Evolutionary conservation across 2,888 invertebrate genomes (phyloP).

Genomic region (Rhagophthalmus giganteus): DNA sequence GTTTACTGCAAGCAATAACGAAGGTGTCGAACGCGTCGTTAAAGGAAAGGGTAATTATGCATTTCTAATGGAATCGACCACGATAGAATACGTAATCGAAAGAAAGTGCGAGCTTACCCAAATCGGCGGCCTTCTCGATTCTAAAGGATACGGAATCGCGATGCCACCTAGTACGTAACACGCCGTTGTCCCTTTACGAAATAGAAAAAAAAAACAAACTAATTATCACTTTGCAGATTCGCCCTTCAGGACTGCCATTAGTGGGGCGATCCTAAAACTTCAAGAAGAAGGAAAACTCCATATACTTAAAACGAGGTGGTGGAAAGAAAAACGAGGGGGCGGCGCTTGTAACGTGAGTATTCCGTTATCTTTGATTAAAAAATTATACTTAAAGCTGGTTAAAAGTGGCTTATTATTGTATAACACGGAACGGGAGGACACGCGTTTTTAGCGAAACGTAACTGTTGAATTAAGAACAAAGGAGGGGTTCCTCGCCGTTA

Average conservation of each 20-base stretch:
- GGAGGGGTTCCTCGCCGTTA: too few relatives aligned
- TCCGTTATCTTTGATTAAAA: not conserved
- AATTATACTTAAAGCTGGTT: too few relatives aligned
- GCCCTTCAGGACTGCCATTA: conserved; percentile 90
- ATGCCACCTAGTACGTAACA: conserved; percentile 82
- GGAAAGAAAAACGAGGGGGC: conserved; percentile 92
- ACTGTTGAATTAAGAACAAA: too few relatives aligned
- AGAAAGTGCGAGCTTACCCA: conserved; percentile 88
- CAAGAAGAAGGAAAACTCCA: conserved; percentile 95
- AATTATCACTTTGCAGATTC: conserved; percentile 66
- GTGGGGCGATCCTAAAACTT: conserved; percentile 89
- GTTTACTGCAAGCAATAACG: conserved; percentile 81
- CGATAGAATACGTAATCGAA: conserved; percentile 92
- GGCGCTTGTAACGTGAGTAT: conserved; percentile 77
- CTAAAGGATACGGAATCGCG: conserved; percentile 94
- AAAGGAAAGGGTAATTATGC: conserved; percentile 88
- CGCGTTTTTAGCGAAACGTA: too few relatives aligned
- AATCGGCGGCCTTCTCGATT: conserved; percentile 89
- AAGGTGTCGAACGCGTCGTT: conserved; percentile 88
- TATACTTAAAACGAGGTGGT: conserved; percentile 94
- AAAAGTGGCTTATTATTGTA: too few relatives aligned
- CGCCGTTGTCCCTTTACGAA: not conserved
- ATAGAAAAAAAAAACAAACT: not conserved
- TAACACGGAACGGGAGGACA: not conserved
- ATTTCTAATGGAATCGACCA: conserved; percentile 96